phyloP scores from a whole-genome alignment of 2,797 vertebrate genomes.

The Odontamblyopus lacepedii region DNA sequence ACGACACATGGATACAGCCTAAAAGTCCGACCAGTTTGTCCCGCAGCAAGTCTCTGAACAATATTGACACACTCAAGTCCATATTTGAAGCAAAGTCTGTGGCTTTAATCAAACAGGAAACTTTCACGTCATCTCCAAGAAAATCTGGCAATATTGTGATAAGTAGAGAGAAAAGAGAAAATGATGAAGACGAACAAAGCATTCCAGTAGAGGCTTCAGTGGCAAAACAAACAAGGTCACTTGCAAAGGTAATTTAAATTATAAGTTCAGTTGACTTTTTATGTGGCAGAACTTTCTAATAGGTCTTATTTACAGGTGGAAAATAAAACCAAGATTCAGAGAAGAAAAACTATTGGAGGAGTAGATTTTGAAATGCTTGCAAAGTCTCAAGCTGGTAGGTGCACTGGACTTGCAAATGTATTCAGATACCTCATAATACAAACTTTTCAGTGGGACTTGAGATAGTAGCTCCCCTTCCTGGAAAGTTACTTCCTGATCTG shows the following conservation, averaged over 20 bases:
- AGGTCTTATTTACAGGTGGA: conserved; percentile 39
- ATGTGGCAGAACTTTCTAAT: background rate
- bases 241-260: conserved; percentile 55
- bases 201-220: background rate
- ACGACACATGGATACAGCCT: conserved; percentile 33
- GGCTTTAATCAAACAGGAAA: conserved; percentile 15
- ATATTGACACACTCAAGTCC: conserved; percentile 62
- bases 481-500: conserved; percentile 16
- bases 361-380: conserved; percentile 62
- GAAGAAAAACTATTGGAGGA: conserved; percentile 67
- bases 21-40: conserved; percentile 36
- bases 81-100: conserved; percentile 69
- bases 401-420: background rate
- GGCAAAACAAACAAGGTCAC: conserved; percentile 30
- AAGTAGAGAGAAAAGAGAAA: conserved; percentile 35
- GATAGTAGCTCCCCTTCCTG: conserved; percentile 8
- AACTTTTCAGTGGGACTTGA: background rate
- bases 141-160: conserved; percentile 12
- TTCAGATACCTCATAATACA: background rate
- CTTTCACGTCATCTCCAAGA: conserved; percentile 7
- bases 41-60: conserved; percentile 71
- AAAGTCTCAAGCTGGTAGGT: conserved; percentile 64
- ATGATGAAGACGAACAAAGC: conserved; percentile 17
- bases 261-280: background rate
- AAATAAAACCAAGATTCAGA: conserved; percentile 40